Evolutionary conservation across 2,888 invertebrate genomes (phyloP), one percentile per base, ranked within the genome.

Genomic region (Melanchra persicariae): DNA sequence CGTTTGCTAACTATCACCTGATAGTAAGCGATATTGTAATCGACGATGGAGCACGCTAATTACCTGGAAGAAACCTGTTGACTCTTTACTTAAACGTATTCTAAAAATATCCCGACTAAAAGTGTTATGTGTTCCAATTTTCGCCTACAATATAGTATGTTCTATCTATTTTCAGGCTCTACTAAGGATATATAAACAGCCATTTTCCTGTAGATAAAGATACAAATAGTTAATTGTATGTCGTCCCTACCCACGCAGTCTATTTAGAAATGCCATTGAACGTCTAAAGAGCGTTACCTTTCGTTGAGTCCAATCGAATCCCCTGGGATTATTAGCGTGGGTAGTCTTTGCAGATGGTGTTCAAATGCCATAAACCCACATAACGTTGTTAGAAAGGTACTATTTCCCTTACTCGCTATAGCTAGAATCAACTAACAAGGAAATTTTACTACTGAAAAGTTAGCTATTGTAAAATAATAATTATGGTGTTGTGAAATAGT

Each of bases 321-420:
- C 47, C 30, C 19, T 8, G 22, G 55, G 57, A 69, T 47, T 69
- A 55, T 2, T 7, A 43, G 24, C 24, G n/a, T 57, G 22, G 37
- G 26, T 37, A 52, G 30, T 30, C 15, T 43, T 66, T 22, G n/a
- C 9, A 54, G 37, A 15, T 55, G 17, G 54, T 26, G n/a, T 54
- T 45, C 17, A 45, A 68, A 55, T 54, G 24, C 6, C 34, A 68
- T 19, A 67, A n/a, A n/a, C 43, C 19, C 51, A 34, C 7, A 10
- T 34, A 9, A 34, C 34, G n/a, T 24, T n/a, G n/a, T n/a, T n/a
- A 43, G 5, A 6, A 2, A 52, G 1, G 37, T 37, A 37, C 15
- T 65, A 54, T 45, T 37, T 52, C 19, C 22, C 15, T 66, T 15
- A 15, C 22, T 51, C 15, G 19, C 19, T 15, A 6, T n/a, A 19